Evolutionary conservation across 2,113 vertebrate species (phyloP).

Genomic region (Nerophis ophidion): DNA sequence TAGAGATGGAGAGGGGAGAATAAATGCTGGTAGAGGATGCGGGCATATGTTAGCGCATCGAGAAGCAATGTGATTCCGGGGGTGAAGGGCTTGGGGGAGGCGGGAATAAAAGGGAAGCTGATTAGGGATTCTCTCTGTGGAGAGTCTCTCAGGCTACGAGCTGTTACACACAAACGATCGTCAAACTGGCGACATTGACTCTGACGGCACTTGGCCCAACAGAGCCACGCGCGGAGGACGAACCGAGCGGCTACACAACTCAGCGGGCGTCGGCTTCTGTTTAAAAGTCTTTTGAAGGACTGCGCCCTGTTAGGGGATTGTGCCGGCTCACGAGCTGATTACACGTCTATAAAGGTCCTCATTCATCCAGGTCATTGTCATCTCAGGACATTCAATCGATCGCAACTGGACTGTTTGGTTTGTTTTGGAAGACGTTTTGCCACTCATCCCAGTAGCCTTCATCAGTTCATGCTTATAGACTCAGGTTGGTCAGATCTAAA

Average conservation of each 20-base stretch:
- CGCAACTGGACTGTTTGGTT: too few relatives aligned
- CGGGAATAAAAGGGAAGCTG: constrained; percentile 67
- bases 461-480: too few relatives aligned
- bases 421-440: too few relatives aligned
- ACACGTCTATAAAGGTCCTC: too few relatives aligned
- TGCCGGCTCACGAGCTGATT: constrained; percentile 11
- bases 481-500: too few relatives aligned
- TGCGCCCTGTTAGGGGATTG: too few relatives aligned
- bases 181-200: constrained; percentile 68
- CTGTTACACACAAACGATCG: constrained; percentile 68
- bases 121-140: constrained; percentile 72
- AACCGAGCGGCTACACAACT: constrained; percentile 52
- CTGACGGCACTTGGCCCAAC: constrained; percentile 61
- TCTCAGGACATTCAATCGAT: too few relatives aligned
- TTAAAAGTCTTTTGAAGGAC: constrained; percentile 11
- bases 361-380: too few relatives aligned
- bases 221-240: constrained; percentile 43
- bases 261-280: constrained; percentile 35
- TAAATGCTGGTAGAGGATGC: constrained; percentile 38
- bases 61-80: constrained; percentile 65
- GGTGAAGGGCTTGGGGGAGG: constrained; percentile 56
- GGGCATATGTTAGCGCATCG: constrained; percentile 58
- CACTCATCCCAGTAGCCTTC: too few relatives aligned
- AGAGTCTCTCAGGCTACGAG: constrained; percentile 64
- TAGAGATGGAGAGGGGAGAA: constrained; percentile 11